A percentile compares a stretch with the other conserved stretches of the same genome.
phyloP scores from a whole-genome alignment of 2,888 invertebrate species.

The Idaea biselata region DNA sequence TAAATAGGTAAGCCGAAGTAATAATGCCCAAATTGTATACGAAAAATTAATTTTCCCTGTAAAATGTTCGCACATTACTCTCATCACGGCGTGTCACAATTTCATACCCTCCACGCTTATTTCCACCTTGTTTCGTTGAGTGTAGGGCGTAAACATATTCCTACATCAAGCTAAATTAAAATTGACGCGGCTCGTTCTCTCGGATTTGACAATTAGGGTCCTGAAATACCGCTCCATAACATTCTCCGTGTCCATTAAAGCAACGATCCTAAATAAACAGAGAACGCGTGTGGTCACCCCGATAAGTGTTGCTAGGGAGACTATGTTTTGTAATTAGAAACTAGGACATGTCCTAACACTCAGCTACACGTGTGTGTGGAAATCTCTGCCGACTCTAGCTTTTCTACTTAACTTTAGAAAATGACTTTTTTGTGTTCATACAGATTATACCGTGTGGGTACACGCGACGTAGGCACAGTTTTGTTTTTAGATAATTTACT shows the following conservation, averaged over 20 bases:
- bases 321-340: slow-evolving; percentile 62
- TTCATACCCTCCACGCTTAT: slow-evolving; percentile 27
- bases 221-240: slow-evolving; percentile 52
- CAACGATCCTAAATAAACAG: slow-evolving; percentile 74
- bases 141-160: slow-evolving; percentile 25
- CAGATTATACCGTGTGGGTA: background rate
- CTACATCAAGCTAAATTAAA: slow-evolving; percentile 28
- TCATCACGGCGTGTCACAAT: slow-evolving; percentile 29
- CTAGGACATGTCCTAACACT: slow-evolving; percentile 25
- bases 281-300: slow-evolving; percentile 61
- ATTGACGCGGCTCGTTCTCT: slow-evolving; percentile 33
- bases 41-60: slow-evolving; percentile 27
- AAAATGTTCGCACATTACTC: slow-evolving; percentile 27
- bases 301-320: slow-evolving; percentile 66
- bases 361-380: slow-evolving; percentile 25
- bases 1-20: slow-evolving; percentile 4
- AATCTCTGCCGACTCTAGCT: background rate
- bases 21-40: slow-evolving; percentile 11
- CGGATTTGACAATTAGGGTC: slow-evolving; percentile 61
- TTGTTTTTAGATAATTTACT: background rate
- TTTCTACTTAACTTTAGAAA: background rate
- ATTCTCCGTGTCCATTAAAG: slow-evolving; percentile 68
- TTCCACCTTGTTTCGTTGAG: slow-evolving; percentile 30
- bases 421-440: background rate
- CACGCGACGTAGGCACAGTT: background rate